A percentile compares a stretch with the other conserved stretches of the same genome.
phyloP scores from a whole-genome alignment of 1,140 invertebrate genomes.

The Scaptomyza pallida region DNA sequence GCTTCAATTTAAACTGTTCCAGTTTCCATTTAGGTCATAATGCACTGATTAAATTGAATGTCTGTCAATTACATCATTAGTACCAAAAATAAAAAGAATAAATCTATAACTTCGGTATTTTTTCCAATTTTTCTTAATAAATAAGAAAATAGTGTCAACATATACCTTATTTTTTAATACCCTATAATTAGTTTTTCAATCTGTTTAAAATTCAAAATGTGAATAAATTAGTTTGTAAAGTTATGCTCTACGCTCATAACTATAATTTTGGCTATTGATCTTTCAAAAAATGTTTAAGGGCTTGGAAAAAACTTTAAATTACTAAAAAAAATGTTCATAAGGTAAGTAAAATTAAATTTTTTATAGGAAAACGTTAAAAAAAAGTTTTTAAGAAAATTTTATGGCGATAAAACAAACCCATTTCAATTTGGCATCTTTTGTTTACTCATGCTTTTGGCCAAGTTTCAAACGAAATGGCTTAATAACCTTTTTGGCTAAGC shows the following conservation, averaged over 20 bases:
- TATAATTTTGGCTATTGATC: too few relatives aligned
- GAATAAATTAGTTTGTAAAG: too few relatives aligned
- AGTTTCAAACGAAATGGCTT: constrained; percentile 41
- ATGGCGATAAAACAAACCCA: not conserved
- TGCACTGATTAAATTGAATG: not conserved
- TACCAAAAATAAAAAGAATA: not conserved
- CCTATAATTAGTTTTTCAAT: too few relatives aligned
- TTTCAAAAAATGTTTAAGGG: too few relatives aligned
- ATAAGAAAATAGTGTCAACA: constrained; percentile 10
- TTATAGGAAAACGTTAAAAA: not conserved
- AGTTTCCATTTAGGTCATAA: constrained; percentile 10
- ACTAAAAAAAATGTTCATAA: too few relatives aligned
- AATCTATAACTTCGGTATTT: too few relatives aligned
- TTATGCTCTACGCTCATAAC: too few relatives aligned
- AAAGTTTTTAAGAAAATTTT: not conserved
- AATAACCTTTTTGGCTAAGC: constrained; percentile 65
- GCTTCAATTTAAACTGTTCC: constrained; percentile 12
- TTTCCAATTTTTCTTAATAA: too few relatives aligned
- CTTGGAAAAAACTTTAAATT: too few relatives aligned
- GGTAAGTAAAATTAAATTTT: not conserved
- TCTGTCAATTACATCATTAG: constrained; percentile 11
- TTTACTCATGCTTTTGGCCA: constrained; percentile 16
- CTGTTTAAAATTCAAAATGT: not conserved
- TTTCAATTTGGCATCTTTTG: not conserved
- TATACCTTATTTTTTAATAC: not conserved